Evolutionary conservation across 2,113 vertebrate species (phyloP), one percentile per base, ranked within the genome.

Genomic region (Boulengerochromis microlepis): DNA sequence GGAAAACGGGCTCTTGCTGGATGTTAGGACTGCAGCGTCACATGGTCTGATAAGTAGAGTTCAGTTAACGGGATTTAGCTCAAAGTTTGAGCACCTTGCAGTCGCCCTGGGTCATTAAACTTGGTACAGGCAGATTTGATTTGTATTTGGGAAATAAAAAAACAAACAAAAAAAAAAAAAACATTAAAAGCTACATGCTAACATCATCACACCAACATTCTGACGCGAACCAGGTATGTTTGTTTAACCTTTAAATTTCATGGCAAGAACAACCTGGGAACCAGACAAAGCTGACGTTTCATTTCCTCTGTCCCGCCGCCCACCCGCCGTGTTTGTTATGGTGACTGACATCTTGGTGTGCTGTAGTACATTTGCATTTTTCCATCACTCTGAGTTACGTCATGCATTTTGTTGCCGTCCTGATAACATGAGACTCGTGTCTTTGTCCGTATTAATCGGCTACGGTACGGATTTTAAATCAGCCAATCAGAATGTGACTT

Each of bases 171-270:
- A 24, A 31, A 16, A 26, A 1, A 59, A 1, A 47, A 50, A 18
- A 8, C 22, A 47, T 26, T 19, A 19, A 47, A 76, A 5, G 71
- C 71, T 47, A 76, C 42, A 47, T 7, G 3, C 69, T 16, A 74
- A 45, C 69, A 76, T 76, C 69, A 76, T 26, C 71, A 47, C 15
- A 47, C 9, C 24, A 76, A 76, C 69, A 76, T 78, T 10, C 71
- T 78, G 42, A 78, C 1, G 0, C 4, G 0, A 50, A 78, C 10
- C 42, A 78, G 6, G 26, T 50, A 13, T 31, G 26, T 78, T 71
- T 71, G 38, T 71, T 71, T 42, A 42, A 8, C 13, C 66, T 71
- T 13, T 24, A 24, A 24, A 13, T 71, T 26, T 42, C 8, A 24
- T 42, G 12, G 66, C 38, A 42, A 40, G 66, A 71, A 42, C 38